Base-by-base conservation (phyloP, 2,797 vertebrate species). In the Falco berigora region DNA sequence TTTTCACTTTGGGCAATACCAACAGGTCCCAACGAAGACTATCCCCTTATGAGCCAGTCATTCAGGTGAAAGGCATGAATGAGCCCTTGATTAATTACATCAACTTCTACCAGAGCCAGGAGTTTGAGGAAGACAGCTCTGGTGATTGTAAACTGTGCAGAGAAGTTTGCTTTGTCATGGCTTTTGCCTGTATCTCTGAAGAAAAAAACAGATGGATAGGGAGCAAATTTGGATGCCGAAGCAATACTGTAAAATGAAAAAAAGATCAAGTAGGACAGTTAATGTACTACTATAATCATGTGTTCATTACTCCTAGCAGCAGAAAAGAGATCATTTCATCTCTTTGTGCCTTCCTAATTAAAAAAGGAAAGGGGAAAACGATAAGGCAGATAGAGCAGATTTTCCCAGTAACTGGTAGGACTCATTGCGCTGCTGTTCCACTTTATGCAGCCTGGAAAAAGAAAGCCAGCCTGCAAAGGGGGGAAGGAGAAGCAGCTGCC, bases 401-500 rank as follows among this genome's bases (percentile, higher is more conserved):
- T 21, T 66, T 53, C 82, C 71, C 38, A 7, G 73, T 5, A 3
- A 22, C 63, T 12, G 68, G 42, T 4, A 4, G 38, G 64, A 77
- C 63, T 62, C 79, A 3, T 4, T 5, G 52, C 1, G 6, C 86
- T 49, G 90, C 88, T 52, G 64, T 5, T 32, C 88, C 72, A 25
- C 22, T 73, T n/a, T 4, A 32, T 2, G 17, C 63, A 56, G 44
- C 77, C 73, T 32, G 59, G 76, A 58, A 38, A 21, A 13, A 19
- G 61, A 46, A 38, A 72, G 80, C 32, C 49, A 46, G 18, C 74
- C 91, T 89, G 81, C 77, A 36, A 34, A 3, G 47, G 81, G 83
- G 80, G 67, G 22, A 53, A 80, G 91, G 80, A 83, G 55, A 77
- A 62, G 83, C 90, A 96, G 88, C 86, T 86, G 95, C 92, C 76